Evolutionary conservation across 2,113 vertebrate genomes (phyloP).

Genomic region (Chloroceryle aenea): DNA sequence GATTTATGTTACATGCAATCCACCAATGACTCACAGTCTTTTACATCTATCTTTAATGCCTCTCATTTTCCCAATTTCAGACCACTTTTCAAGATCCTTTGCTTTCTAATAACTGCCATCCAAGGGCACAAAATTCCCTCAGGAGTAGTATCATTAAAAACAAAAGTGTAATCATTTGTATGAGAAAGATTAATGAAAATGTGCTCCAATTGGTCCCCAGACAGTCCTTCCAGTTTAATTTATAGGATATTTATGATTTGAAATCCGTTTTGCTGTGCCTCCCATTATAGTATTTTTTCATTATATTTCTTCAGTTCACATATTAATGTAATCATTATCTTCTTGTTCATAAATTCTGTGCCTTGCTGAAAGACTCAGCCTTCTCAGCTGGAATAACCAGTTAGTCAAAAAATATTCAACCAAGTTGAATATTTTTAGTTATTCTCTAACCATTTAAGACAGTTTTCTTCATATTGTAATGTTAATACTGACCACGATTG

Average conservation of each 20-base stretch:
- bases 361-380: background rate
- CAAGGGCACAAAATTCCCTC: background rate
- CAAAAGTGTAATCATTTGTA: slow-evolving; percentile 1
- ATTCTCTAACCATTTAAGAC: background rate
- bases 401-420: background rate
- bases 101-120: background rate
- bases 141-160: background rate
- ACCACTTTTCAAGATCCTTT: background rate
- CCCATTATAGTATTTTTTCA: background rate
- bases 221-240: background rate
- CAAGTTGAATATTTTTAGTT: background rate
- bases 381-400: background rate
- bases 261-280: background rate
- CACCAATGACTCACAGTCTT: background rate
- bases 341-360: background rate
- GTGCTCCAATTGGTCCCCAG: background rate
- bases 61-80: background rate
- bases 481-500: background rate
- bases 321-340: background rate
- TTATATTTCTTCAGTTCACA: background rate
- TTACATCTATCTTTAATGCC: background rate
- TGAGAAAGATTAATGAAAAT: background rate
- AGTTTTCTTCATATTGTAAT: background rate
- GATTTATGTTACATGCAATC: rapidly evolving
- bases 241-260: background rate